Conservation (phyloP, 2,888 invertebrate genomes). For the Margaritifera margaritifera region DNA sequence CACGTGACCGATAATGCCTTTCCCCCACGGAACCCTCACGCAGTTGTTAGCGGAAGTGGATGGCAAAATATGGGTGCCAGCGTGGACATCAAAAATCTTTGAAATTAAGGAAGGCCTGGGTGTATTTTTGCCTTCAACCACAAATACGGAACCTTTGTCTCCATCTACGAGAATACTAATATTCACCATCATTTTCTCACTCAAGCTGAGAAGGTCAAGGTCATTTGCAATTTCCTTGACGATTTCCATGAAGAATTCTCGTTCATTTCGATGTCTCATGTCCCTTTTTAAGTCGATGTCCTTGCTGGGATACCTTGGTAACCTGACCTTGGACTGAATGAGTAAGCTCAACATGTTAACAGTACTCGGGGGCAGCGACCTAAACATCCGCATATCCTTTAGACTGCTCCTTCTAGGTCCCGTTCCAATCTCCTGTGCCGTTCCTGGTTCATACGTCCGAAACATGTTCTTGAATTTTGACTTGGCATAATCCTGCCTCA, state of each 20-base stretch:
- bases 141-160: conserved; percentile 75
- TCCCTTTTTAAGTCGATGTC: conserved; percentile 74
- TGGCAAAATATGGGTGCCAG: conserved; percentile 74
- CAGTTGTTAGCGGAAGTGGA: conserved; percentile 68
- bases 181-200: conserved; percentile 75
- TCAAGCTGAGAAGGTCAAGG: conserved; percentile 74
- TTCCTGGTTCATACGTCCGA: conserved; percentile 69
- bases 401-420: conserved; percentile 73
- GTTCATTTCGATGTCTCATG: conserved; percentile 71
- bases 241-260: conserved; percentile 76
- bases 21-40: conserved; percentile 75
- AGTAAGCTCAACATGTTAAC: conserved; percentile 75
- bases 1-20: conserved; percentile 75
- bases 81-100: conserved; percentile 75
- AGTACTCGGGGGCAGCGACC: conserved; percentile 75
- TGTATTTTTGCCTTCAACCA: conserved; percentile 73
- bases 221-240: conserved; percentile 76
- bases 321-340: conserved; percentile 75
- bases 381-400: conserved; percentile 76
- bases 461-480: conserved; percentile 75
- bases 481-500: conserved; percentile 75
- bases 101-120: conserved; percentile 74
- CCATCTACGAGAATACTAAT: conserved; percentile 74
- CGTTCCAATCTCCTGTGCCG: conserved; percentile 48
- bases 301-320: conserved; percentile 75